phyloP scores from a whole-genome alignment of 2,888 invertebrate species.

The Tinea pellionella region DNA sequence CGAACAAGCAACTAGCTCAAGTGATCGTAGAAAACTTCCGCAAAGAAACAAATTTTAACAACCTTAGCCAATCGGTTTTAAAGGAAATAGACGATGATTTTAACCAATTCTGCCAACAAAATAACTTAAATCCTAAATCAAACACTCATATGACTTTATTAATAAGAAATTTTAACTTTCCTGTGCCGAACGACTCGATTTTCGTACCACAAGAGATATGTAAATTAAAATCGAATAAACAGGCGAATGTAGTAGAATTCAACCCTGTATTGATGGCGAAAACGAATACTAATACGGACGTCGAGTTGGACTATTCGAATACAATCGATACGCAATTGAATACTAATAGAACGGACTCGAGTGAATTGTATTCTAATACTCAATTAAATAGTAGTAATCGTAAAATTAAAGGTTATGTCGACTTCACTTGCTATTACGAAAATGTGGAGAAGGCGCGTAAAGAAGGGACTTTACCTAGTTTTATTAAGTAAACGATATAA shows the following conservation, averaged over 20 bases:
- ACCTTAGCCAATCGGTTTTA: slow-evolving; percentile 87
- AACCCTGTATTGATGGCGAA: slow-evolving; percentile 72
- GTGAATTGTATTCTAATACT: slow-evolving; percentile 48
- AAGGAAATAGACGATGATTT: slow-evolving; percentile 87
- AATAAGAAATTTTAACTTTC: slow-evolving; percentile 87
- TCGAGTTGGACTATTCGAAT: slow-evolving; percentile 51
- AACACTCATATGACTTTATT: slow-evolving; percentile 88
- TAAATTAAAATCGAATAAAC: slow-evolving; percentile 33
- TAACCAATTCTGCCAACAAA: slow-evolving; percentile 77
- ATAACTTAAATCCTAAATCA: slow-evolving; percentile 65
- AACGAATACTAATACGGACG: slow-evolving; percentile 53
- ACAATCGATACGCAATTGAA: slow-evolving; percentile 43
- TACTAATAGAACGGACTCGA: slow-evolving; percentile 47
- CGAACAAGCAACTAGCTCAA: slow-evolving; percentile 83
- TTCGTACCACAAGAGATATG: slow-evolving; percentile 14
- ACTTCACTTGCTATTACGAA: slow-evolving; percentile 83
- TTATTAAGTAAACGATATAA: slow-evolving; percentile 63
- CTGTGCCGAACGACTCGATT: slow-evolving; percentile 72
- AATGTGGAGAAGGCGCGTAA: slow-evolving; percentile 75
- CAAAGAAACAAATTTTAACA: slow-evolving; percentile 80
- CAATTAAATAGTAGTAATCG: slow-evolving; percentile 68
- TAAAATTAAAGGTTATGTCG: slow-evolving; percentile 83
- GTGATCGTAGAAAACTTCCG: slow-evolving; percentile 86
- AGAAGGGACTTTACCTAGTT: slow-evolving; percentile 73
- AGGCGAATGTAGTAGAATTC: slow-evolving; percentile 64